Evolutionary conservation across 1,140 invertebrate species (phyloP).

Genomic region (Mesaphorura yosii): DNA sequence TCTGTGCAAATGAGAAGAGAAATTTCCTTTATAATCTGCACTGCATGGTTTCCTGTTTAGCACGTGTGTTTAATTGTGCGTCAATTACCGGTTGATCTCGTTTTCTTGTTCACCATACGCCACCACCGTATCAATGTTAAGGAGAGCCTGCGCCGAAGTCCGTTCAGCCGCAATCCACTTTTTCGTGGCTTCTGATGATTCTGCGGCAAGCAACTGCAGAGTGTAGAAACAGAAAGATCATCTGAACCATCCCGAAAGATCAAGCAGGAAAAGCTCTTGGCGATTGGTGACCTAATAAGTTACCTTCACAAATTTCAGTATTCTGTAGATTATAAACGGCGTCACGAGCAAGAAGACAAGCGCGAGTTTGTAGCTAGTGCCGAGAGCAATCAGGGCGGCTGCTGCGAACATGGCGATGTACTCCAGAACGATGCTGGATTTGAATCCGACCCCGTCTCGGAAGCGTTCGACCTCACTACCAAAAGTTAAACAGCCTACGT

Average conservation of each 20-base stretch:
- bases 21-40: conserved; percentile 32
- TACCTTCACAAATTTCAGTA: not conserved
- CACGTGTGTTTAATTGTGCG: conserved; percentile 29
- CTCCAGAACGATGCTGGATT: conserved; percentile 65
- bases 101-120: conserved; percentile 65
- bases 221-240: not conserved
- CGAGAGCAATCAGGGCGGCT: conserved; percentile 56
- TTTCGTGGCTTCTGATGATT: conserved; percentile 57
- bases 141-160: conserved; percentile 67
- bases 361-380: conserved; percentile 67
- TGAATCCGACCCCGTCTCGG: conserved; percentile 79
- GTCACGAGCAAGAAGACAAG: conserved; percentile 62
- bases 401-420: conserved; percentile 54
- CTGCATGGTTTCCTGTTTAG: no score
- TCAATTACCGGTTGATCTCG: conserved; percentile 50
- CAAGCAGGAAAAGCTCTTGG: no score
- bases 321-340: conserved; percentile 47
- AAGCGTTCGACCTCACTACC: conserved; percentile 77
- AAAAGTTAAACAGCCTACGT: conserved; percentile 15
- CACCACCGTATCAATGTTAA: conserved; percentile 63
- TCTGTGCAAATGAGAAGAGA: conserved; percentile 32
- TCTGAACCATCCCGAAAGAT: not conserved
- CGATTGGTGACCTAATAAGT: no score
- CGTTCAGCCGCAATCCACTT: conserved; percentile 62
- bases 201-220: conserved; percentile 37